Percentiles rank a stretch among this genome's conserved stretches.
Evolutionary conservation across 2,797 vertebrate species (phyloP).

Genomic region (Salarias fasciatus): DNA sequence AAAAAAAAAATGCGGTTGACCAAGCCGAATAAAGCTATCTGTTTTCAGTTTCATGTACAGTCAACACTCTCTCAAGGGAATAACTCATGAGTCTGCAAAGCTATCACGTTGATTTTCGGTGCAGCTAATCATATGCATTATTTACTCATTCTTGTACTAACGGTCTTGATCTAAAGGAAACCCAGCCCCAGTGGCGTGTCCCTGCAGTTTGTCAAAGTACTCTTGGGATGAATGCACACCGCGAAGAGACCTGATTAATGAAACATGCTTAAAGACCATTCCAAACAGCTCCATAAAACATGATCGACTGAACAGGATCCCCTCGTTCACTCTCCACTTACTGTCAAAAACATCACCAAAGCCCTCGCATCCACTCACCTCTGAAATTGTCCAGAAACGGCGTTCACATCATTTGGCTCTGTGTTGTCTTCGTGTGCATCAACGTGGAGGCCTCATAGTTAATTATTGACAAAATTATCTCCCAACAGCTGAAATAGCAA

Average conservation of each 20-base stretch:
- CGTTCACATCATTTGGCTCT: constrained; percentile 82
- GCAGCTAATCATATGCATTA: constrained; percentile 2
- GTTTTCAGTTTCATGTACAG: constrained; percentile 57
- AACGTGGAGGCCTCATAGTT: constrained; percentile 78
- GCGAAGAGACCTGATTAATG: no score
- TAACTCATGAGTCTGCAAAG: constrained; percentile 12
- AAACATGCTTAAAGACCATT: no score
- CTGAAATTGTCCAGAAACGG: constrained; percentile 69
- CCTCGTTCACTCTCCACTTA: no score
- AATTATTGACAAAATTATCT: constrained; percentile 19
- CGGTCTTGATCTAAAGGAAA: constrained; percentile 26
- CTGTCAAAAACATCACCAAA: not conserved
- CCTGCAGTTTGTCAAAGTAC: constrained; percentile 10
- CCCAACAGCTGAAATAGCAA: constrained; percentile 74
- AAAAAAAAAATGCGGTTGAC: not conserved
- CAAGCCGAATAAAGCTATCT: constrained; percentile 29
- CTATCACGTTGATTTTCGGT: constrained; percentile 20
- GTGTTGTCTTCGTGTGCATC: constrained; percentile 69
- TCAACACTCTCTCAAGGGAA: constrained; percentile 40
- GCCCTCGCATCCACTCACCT: constrained; percentile 71
- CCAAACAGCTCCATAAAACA: no score
- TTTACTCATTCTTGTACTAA: constrained; percentile 38
- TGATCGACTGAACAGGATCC: no score
- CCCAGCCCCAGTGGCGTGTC: not conserved
- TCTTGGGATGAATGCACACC: no score